phyloP scores from a whole-genome alignment of 1,140 invertebrate species.

The Cydia strobilella region DNA sequence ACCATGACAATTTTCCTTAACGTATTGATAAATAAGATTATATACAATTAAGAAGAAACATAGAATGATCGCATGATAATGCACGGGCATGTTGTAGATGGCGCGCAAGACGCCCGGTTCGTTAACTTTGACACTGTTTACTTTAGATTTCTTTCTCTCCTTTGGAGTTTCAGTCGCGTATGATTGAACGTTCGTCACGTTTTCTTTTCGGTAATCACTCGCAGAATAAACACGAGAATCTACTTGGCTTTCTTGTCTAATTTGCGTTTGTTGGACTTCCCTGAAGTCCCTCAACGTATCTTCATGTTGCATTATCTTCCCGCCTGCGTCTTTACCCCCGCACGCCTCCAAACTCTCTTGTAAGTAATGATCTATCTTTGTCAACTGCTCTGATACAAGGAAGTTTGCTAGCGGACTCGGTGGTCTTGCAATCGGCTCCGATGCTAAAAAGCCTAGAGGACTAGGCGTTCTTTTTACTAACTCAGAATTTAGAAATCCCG shows the following conservation, averaged over 20 bases:
- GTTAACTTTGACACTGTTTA: constrained; percentile 63
- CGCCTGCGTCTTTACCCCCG: constrained; percentile 40
- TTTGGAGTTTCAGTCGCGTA: not conserved
- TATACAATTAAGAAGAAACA: constrained; percentile 79
- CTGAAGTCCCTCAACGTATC: constrained; percentile 36
- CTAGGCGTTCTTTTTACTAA: not conserved
- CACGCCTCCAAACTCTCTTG: constrained; percentile 65
- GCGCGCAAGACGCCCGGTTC: constrained; percentile 56
- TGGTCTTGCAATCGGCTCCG: not conserved
- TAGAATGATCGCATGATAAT: constrained; percentile 77
- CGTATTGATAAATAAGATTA: constrained; percentile 77
- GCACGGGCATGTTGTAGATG: constrained; percentile 76
- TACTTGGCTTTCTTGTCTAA: constrained; percentile 34
- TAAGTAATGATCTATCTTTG: constrained; percentile 67
- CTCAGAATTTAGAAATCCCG: constrained; percentile 40
- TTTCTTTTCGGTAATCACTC: constrained; percentile 35
- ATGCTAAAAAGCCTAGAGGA: constrained; percentile 41
- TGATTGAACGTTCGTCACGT: constrained; percentile 10
- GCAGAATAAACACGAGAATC: constrained; percentile 33
- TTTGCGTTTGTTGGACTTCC: constrained; percentile 33
- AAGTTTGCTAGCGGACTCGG: constrained; percentile 53
- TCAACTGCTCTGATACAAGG: constrained; percentile 53
- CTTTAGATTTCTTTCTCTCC: constrained; percentile 43
- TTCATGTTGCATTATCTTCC: constrained; percentile 33
- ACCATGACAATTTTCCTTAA: constrained; percentile 68